These are phyloP conservation scores for Agonopterix arenella DNA, from an alignment of 2,888 invertebrate genomes.

Conservation along the genomic window DNA sequence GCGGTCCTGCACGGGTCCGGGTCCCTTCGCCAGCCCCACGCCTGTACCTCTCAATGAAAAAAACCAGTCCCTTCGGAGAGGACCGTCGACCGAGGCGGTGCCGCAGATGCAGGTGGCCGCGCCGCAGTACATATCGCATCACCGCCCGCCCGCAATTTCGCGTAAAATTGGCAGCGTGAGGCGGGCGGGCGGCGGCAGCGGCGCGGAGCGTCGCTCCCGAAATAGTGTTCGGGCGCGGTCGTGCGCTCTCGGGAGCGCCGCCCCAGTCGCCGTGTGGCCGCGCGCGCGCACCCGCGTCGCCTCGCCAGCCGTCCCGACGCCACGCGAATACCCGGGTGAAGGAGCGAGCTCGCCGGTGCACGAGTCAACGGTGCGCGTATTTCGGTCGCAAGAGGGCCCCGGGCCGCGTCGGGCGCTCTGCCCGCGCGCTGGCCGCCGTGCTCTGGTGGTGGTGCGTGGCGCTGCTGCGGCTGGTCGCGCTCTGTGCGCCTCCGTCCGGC, in stretches of 20 bases:
- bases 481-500: slow-evolving; percentile 70
- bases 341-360: slow-evolving; percentile 49
- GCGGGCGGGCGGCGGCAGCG: slow-evolving; percentile 68
- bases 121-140: slow-evolving; percentile 69
- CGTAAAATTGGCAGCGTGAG: slow-evolving; percentile 75
- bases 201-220: slow-evolving; percentile 72
- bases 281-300: slow-evolving; percentile 74
- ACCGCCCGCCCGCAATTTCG: slow-evolving; percentile 77
- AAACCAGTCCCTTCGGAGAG: slow-evolving; percentile 31
- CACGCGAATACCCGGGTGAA: slow-evolving; percentile 51
- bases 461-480: slow-evolving; percentile 74
- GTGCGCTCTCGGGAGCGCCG: slow-evolving; percentile 65
- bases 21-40: slow-evolving; percentile 11
- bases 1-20: slow-evolving; percentile 6
- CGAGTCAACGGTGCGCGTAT: slow-evolving; percentile 66
- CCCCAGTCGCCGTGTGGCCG: slow-evolving; percentile 73
- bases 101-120: slow-evolving; percentile 50
- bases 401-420: slow-evolving; percentile 69
- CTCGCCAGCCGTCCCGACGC: slow-evolving; percentile 53
- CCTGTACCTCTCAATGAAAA: slow-evolving; percentile 34
- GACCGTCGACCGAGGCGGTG: slow-evolving; percentile 27
- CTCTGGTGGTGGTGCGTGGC: slow-evolving; percentile 75
- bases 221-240: slow-evolving; percentile 76
- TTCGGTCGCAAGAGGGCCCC: slow-evolving; percentile 69
- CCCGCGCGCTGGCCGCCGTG: slow-evolving; percentile 75